phyloP scores from a whole-genome alignment of 1,140 invertebrate species.

The Ooceraea biroi region DNA sequence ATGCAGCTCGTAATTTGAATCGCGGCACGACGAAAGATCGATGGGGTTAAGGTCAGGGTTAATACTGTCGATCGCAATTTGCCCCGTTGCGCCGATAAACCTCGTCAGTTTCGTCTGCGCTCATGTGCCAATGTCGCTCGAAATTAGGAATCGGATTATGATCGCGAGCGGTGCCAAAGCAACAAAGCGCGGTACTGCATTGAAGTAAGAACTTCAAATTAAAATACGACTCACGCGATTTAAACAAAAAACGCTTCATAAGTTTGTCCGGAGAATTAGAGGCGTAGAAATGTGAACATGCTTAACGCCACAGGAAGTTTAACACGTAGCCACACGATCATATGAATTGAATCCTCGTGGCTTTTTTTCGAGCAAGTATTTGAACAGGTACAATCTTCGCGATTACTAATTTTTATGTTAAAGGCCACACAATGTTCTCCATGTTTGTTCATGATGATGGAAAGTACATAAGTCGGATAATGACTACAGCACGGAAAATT shows the following conservation, averaged over 20 bases:
- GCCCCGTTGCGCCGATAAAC: constrained; percentile 1
- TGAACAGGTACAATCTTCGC: neutral
- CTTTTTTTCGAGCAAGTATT: neutral
- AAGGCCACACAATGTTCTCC: neutral
- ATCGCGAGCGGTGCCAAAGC: neutral
- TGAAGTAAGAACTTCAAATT: neutral
- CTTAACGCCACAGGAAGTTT: neutral
- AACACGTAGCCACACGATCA: too few relatives aligned
- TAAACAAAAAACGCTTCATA: neutral
- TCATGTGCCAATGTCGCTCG: constrained; percentile 3
- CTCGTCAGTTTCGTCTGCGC: constrained; percentile 16
- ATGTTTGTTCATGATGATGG: neutral
- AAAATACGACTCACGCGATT: neutral
- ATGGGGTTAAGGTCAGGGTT: constrained; percentile 67
- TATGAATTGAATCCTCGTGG: neutral
- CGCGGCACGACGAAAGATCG: constrained; percentile 43
- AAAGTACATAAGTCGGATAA: neutral
- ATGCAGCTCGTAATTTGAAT: constrained; percentile 26
- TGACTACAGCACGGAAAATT: neutral
- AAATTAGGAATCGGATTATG: constrained; percentile 30
- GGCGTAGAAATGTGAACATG: neutral
- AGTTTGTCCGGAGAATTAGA: neutral
- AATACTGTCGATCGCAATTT: constrained; percentile 60
- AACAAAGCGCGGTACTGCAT: neutral
- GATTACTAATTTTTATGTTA: neutral